Evolutionary conservation across 2,113 vertebrate genomes (phyloP).

Genomic region (Synodontis membranacea): DNA sequence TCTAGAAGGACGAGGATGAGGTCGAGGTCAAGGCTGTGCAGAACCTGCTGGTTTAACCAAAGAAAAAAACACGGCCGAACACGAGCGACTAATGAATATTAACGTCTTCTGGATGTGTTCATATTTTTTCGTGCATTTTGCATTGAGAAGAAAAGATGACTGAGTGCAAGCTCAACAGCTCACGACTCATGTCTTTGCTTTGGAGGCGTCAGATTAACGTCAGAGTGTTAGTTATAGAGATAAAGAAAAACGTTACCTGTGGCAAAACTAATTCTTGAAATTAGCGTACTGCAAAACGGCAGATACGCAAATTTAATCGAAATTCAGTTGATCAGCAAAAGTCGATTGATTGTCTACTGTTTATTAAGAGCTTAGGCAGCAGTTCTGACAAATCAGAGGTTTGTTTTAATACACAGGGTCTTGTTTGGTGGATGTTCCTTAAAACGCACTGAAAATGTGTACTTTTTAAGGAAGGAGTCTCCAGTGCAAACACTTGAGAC

Average conservation of each 20-base stretch:
- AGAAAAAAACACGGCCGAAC: not conserved
- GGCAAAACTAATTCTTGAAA: not conserved
- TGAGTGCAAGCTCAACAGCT: not conserved
- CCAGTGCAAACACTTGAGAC: not conserved
- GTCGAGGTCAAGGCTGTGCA: not conserved
- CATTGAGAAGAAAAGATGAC: not conserved
- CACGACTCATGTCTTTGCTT: not conserved
- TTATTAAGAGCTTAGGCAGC: not conserved
- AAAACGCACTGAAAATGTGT: not conserved
- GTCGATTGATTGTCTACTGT: not conserved
- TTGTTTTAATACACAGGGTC: too few species aligned
- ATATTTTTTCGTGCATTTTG: too few species aligned
- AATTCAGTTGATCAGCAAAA: not conserved
- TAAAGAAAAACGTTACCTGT: not conserved
- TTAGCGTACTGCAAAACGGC: too few species aligned
- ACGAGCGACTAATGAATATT: not conserved
- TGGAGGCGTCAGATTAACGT: too few species aligned
- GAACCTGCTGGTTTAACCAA: not conserved
- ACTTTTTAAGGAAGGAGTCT: not conserved
- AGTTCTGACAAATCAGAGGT: not conserved
- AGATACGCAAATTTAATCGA: not conserved
- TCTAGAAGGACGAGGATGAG: not conserved
- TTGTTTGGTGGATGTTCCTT: not conserved
- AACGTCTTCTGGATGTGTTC: not conserved
- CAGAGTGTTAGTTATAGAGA: not conserved